phyloP scores from a whole-genome alignment of 2,113 vertebrate species.

The Alectura lathami region DNA sequence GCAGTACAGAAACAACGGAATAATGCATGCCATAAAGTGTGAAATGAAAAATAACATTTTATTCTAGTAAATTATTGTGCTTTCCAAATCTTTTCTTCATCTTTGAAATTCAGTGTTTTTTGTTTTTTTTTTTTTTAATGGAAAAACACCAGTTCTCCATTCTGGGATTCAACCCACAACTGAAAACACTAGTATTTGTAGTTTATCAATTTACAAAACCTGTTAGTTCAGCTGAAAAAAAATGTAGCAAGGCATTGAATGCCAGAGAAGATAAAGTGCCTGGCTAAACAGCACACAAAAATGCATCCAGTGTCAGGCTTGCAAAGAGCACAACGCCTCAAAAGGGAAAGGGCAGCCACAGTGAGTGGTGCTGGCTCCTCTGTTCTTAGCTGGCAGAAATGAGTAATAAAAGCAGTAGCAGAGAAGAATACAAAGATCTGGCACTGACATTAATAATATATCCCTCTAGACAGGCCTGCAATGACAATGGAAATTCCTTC shows the following conservation, averaged over 20 bases:
- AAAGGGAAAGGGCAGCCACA: not conserved
- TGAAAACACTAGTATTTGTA: not conserved
- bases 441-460: not conserved
- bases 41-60: not conserved
- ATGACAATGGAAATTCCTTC: not conserved
- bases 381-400: not conserved
- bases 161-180: not conserved
- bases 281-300: conserved; percentile 1
- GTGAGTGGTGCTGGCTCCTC: not conserved
- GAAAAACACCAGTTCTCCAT: not conserved
- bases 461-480: not conserved
- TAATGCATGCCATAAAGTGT: not conserved
- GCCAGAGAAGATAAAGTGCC: not conserved
- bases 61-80: not conserved
- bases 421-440: not conserved
- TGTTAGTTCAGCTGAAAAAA: conserved; percentile 5
- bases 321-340: not conserved
- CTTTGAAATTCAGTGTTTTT: not conserved
- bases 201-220: not conserved
- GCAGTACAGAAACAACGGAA: not conserved
- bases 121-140: not conserved
- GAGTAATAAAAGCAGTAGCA: not conserved
- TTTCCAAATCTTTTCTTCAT: not conserved
- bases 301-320: not conserved
- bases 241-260: not conserved